Conservation (phyloP, 1,140 invertebrate genomes). For the Proctacanthus coquilletti region DNA sequence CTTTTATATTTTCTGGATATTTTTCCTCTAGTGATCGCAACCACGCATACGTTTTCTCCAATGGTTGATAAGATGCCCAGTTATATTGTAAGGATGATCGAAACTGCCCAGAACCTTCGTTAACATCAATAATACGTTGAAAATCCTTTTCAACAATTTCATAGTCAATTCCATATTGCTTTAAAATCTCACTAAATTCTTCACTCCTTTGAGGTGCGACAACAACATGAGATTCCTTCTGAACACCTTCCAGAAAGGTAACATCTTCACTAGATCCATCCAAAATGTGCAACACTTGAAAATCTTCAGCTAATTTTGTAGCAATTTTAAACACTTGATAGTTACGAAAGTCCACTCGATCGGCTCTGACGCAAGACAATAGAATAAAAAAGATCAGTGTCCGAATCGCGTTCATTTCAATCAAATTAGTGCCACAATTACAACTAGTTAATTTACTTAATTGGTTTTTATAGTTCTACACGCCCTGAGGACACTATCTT, state of each 20-base stretch:
- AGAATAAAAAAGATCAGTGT: too few relatives aligned
- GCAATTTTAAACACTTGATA: too few relatives aligned
- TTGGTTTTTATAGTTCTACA: too few relatives aligned
- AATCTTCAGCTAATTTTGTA: too few relatives aligned
- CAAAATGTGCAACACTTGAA: constrained; percentile 20
- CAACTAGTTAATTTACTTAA: too few relatives aligned
- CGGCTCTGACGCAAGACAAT: too few relatives aligned
- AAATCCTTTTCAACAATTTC: constrained; percentile 21
- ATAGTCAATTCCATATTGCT: constrained; percentile 3
- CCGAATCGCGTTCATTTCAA: too few relatives aligned
- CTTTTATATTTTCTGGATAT: constrained; percentile 32
- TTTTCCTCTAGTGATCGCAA: constrained; percentile 25
- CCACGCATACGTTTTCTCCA: constrained; percentile 34
- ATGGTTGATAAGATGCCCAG: constrained; percentile 31
- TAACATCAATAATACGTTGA: constrained; percentile 22
- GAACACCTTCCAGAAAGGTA: constrained; percentile 22
- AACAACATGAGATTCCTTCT: constrained; percentile 15
- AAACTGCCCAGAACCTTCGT: constrained; percentile 13
- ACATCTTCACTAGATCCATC: constrained; percentile 21
- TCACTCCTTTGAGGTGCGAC: constrained; percentile 12
- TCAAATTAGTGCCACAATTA: too few relatives aligned
- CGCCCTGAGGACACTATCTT: too few relatives aligned
- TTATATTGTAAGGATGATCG: constrained; percentile 11
- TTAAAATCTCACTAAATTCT: constrained; percentile 7
- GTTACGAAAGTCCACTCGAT: too few relatives aligned